Evolutionary conservation across 2,797 vertebrate species (phyloP).

Genomic region (Melanotaenia trifasciata): DNA sequence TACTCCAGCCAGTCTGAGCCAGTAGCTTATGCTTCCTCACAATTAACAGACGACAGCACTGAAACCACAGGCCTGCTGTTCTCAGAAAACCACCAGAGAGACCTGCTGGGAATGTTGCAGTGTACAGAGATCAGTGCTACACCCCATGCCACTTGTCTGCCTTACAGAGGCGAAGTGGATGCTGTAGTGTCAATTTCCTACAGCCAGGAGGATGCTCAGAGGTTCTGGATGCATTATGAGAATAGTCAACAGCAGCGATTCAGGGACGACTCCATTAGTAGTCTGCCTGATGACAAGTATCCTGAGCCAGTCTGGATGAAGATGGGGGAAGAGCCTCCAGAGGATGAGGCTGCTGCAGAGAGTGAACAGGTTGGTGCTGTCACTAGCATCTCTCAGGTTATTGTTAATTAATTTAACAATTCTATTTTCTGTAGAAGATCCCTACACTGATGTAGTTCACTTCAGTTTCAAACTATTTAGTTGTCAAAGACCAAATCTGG

Average conservation of each 20-base stretch:
- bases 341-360: constrained; percentile 52
- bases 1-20: constrained; percentile 21
- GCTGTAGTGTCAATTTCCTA: constrained; percentile 78
- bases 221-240: constrained; percentile 64
- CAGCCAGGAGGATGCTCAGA: constrained; percentile 65
- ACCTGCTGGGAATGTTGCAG: constrained; percentile 85
- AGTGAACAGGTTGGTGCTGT: constrained; percentile 61
- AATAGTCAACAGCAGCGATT: constrained; percentile 50
- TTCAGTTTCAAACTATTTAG: neutral
- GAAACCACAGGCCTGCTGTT: constrained; percentile 86
- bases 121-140: constrained; percentile 71
- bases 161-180: constrained; percentile 57
- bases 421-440: neutral
- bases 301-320: constrained; percentile 77
- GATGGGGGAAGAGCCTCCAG: constrained; percentile 62
- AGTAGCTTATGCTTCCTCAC: constrained; percentile 12
- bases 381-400: neutral
- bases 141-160: constrained; percentile 28
- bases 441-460: neutral
- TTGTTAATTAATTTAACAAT: neutral
- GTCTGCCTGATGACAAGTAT: constrained; percentile 70
- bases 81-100: constrained; percentile 84
- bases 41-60: constrained; percentile 26
- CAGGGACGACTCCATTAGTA: constrained; percentile 59
- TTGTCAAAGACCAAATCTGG: neutral